Percentiles rank a stretch among this genome's conserved stretches.
Evolutionary conservation across 2,797 vertebrate genomes (phyloP).

Genomic region (Diceros bicornis): DNA sequence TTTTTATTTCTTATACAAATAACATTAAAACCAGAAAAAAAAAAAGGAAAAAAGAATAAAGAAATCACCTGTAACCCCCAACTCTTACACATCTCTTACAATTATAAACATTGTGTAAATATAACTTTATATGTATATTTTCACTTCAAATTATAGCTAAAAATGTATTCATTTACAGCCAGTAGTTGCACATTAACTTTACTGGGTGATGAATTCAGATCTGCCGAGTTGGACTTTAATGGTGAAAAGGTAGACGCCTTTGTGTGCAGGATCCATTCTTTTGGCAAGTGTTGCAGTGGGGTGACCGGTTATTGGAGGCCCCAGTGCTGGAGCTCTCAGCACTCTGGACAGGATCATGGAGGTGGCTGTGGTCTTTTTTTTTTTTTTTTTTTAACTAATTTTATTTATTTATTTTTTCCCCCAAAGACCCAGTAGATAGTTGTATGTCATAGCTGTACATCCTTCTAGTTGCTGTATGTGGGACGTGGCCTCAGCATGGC

Average conservation of each 20-base stretch:
- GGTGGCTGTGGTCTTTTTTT: not conserved
- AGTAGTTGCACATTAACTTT: not conserved
- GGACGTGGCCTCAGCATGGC: too few relatives aligned
- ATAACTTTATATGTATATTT: not conserved
- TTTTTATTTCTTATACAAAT: constrained; percentile 57
- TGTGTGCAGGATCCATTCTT: not conserved
- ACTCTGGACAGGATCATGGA: not conserved
- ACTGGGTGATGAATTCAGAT: not conserved
- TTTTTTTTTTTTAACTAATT: too few relatives aligned
- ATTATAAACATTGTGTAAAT: not conserved
- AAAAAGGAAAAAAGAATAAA: not conserved
- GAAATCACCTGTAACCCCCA: constrained; percentile 3
- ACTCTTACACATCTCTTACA: not conserved
- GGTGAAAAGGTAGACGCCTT: not conserved
- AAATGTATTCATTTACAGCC: not conserved
- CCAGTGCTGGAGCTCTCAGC: not conserved
- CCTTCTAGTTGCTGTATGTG: too few relatives aligned
- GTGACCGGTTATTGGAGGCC: not conserved
- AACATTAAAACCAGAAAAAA: not conserved
- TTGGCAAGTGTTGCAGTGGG: not conserved
- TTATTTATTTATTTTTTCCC: too few relatives aligned
- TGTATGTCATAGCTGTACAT: too few relatives aligned
- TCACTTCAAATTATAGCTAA: not conserved
- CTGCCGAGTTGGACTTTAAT: not conserved
- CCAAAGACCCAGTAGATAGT: too few relatives aligned